phyloP scores from a whole-genome alignment of 2,797 vertebrate genomes.

The Alcedo quadribrachys region DNA sequence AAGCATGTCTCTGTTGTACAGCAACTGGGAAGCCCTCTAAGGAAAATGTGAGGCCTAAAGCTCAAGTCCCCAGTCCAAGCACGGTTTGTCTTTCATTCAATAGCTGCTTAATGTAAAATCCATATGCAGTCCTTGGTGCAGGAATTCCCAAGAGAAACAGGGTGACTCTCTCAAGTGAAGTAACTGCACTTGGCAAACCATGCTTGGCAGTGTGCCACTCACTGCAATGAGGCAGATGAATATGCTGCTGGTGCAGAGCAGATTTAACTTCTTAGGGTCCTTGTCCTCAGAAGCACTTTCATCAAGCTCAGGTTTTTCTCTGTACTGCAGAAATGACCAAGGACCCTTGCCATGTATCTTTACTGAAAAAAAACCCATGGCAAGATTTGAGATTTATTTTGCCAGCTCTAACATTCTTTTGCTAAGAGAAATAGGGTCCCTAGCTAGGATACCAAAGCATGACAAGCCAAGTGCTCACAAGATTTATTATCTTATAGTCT shows the following conservation, averaged over 20 bases:
- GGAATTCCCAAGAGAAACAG: slow-evolving; percentile 57
- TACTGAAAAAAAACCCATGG: not conserved
- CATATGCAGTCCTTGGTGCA: slow-evolving; percentile 64
- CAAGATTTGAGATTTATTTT: not conserved
- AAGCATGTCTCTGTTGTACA: not conserved
- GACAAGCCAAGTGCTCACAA: not conserved
- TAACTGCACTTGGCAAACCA: slow-evolving; percentile 64
- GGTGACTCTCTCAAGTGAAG: slow-evolving; percentile 69
- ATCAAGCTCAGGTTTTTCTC: not conserved
- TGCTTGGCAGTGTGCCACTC: slow-evolving; percentile 52
- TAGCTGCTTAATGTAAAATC: slow-evolving; percentile 61
- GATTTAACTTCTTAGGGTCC: slow-evolving; percentile 55
- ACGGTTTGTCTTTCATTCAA: slow-evolving; percentile 54
- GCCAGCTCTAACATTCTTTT: not conserved
- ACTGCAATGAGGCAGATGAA: slow-evolving; percentile 56
- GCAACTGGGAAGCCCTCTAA: not conserved
- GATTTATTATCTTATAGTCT: not conserved
- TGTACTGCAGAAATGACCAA: not conserved
- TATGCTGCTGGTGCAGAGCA: slow-evolving; percentile 33
- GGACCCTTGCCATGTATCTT: not conserved
- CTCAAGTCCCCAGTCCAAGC: slow-evolving; percentile 14
- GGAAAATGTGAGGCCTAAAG: slow-evolving; percentile 11
- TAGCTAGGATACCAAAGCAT: not conserved
- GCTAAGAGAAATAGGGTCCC: not conserved
- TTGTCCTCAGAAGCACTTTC: slow-evolving; percentile 50